phyloP scores from a whole-genome alignment of 2,888 invertebrate genomes.

The Synanthedon vespiformis region DNA sequence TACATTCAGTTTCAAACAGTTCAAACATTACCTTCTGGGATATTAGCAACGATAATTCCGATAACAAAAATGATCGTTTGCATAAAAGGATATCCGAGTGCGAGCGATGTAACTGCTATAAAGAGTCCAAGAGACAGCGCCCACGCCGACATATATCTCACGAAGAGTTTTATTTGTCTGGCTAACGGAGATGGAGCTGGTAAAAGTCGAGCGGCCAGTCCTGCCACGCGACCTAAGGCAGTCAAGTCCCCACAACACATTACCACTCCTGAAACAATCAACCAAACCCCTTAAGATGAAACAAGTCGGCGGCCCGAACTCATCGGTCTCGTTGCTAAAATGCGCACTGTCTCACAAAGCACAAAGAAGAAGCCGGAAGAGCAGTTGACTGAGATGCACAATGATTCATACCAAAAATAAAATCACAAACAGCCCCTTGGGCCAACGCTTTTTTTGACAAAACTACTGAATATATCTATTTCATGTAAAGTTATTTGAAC shows the following conservation, averaged over 20 bases:
- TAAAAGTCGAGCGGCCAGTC: constrained; percentile 89
- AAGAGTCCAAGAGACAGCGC: constrained; percentile 91
- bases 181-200: constrained; percentile 97
- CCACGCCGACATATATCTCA: constrained; percentile 93
- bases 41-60: constrained; percentile 97
- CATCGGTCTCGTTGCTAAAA: too few relatives aligned
- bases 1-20: too few relatives aligned
- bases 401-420: too few relatives aligned
- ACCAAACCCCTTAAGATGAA: too few relatives aligned
- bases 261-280: constrained; percentile 76
- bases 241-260: constrained; percentile 87
- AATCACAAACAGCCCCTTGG: too few relatives aligned
- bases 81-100: constrained; percentile 96
- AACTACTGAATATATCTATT: too few relatives aligned
- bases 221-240: constrained; percentile 92
- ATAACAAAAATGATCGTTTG: constrained; percentile 98
- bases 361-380: too few relatives aligned
- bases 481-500: too few relatives aligned
- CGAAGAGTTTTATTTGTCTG: constrained; percentile 96
- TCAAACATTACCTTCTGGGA: constrained; percentile 82
- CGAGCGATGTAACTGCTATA: constrained; percentile 94
- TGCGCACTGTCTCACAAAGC: too few relatives aligned
- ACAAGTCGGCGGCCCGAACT: too few relatives aligned
- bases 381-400: too few relatives aligned
- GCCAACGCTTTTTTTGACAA: too few relatives aligned